Base-by-base conservation (phyloP, 53 echinoderm and acorn worm genomes). In the Echinometra lucunter region DNA sequence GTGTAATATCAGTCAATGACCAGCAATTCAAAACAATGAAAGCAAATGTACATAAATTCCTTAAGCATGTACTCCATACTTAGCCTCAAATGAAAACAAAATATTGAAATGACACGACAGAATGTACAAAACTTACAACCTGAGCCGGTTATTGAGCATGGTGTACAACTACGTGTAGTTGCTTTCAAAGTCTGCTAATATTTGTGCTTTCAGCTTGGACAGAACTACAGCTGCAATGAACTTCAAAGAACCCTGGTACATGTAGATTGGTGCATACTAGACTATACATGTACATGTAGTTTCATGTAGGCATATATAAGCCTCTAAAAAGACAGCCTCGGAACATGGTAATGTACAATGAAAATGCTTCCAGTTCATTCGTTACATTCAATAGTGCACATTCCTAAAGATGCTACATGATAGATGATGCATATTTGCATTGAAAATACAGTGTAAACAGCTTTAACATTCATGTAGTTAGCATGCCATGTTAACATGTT, bases 181-280 rank as follows among this genome's bases (percentile, higher is more conserved):
- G n/a, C n/a, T n/a, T n/a, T n/a, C n/a, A n/a, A n/a, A n/a, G n/a
- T n/a, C n/a, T 72, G 72, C 35, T 32, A 35, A 1, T 53, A 23
- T 42, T 44, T 42, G 42, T 81, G 30, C 69, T 69, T 81, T 44
- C 81, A 7, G 81, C 23, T 81, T 80, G 21, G 34, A 74, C 12
- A 15, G 25, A 81, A 81, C 81, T 85, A 85, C n/a, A 85, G 85
- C 85, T 85, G 85, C 85, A 85, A 85, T 85, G 53, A 85, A 53
- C n/a, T 85, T 12, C 53, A 85, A 85, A 85, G 30, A 49, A 49
- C 85, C 27, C n/a, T n/a, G n/a, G n/a, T n/a, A n/a, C n/a, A 8
- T 27, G 85, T 85, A 85, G 85, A 28, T 44, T 85, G 47, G 85
- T 49, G 85, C 85, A 53, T 47, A 85, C 42, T 85, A 49, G 49